These are phyloP conservation scores for Chloebia gouldiae DNA, from an alignment of 2,113 vertebrate species.

Conservation along the genomic window DNA sequence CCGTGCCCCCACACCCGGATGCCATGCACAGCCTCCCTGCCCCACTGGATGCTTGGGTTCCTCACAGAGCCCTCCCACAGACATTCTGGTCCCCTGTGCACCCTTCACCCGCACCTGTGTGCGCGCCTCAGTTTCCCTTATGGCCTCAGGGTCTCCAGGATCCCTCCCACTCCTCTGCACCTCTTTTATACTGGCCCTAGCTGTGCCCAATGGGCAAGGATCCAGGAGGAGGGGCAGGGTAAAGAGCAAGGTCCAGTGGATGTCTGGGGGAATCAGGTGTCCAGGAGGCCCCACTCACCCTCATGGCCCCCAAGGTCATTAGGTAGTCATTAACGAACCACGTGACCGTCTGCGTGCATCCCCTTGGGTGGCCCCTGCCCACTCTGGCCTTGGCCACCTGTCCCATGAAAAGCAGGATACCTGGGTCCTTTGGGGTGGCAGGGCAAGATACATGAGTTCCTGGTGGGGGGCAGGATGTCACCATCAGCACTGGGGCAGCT, in stretches of 20 bases:
- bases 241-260: conserved; percentile 23
- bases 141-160: neutral
- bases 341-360: accelerated
- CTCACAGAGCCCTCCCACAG: neutral
- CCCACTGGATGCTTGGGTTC: neutral
- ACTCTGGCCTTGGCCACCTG: neutral
- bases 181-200: conserved; percentile 31
- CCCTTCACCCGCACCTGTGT: neutral
- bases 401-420: neutral
- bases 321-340: conserved; percentile 22
- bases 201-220: neutral
- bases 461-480: neutral
- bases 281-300: neutral
- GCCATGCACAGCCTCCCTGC: neutral
- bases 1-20: accelerated
- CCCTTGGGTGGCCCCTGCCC: neutral
- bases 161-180: neutral
- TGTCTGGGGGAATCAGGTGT: neutral
- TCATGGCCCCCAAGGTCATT: neutral
- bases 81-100: neutral
- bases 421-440: neutral
- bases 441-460: neutral
- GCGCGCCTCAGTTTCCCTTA: neutral
- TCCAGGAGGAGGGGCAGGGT: conserved; percentile 20
- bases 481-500: neutral